Evolutionary conservation across 2,113 vertebrate species (phyloP).

Genomic region (Mobula birostris): DNA sequence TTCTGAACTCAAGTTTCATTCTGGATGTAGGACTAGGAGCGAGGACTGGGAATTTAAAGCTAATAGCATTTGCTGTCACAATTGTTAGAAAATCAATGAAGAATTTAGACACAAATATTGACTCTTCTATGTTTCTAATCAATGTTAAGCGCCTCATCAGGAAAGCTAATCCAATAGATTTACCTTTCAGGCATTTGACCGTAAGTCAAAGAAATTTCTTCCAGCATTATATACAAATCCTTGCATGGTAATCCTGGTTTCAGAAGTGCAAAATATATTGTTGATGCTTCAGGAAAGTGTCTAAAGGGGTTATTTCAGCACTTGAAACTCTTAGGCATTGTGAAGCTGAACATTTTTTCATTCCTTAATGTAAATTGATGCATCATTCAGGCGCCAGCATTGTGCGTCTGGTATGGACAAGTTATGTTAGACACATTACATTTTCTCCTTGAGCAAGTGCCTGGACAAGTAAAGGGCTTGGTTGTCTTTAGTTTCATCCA

Average conservation of each 20-base stretch:
- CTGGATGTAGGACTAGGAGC: neutral
- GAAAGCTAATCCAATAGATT: neutral
- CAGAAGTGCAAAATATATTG: neutral
- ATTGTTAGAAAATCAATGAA: neutral
- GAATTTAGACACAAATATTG: neutral
- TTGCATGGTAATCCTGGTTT: neutral
- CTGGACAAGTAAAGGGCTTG: neutral
- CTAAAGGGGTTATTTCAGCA: neutral
- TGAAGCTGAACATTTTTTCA: neutral
- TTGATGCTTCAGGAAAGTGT: neutral
- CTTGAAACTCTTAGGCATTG: neutral
- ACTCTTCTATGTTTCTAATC: neutral
- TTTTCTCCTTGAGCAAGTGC: neutral
- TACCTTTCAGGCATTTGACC: neutral
- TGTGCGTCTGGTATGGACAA: neutral
- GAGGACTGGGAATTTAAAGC: neutral
- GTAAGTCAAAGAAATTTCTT: neutral
- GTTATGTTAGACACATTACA: neutral
- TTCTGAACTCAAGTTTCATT: neutral
- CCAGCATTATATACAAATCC: neutral
- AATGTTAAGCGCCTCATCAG: neutral
- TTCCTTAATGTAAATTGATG: neutral
- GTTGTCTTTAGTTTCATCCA: neutral
- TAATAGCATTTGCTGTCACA: neutral
- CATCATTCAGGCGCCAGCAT: neutral